phyloP scores from a whole-genome alignment of 2,797 vertebrate genomes.

The Muscicapa striata region DNA sequence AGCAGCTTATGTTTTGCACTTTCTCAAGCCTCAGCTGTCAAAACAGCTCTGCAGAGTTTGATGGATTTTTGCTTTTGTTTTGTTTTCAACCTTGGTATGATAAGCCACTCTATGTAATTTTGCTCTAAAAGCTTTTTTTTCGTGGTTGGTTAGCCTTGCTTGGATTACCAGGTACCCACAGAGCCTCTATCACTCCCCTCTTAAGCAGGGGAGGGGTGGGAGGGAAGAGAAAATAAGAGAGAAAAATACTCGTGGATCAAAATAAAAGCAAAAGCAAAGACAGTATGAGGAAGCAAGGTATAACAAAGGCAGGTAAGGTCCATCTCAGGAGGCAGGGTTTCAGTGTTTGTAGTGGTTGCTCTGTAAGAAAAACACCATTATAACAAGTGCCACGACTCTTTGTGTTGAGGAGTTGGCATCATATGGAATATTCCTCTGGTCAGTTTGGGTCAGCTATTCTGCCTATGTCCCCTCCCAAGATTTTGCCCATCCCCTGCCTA shows the following conservation, averaged over 20 bases:
- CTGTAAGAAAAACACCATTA: neutral
- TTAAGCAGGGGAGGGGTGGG: neutral
- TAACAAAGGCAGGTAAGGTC: neutral
- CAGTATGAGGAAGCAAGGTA: neutral
- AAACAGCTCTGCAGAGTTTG: neutral
- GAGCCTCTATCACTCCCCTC: neutral
- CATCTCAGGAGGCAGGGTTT: neutral
- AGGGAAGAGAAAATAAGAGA: neutral
- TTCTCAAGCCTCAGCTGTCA: neutral
- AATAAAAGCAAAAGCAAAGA: neutral
- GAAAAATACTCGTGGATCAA: neutral
- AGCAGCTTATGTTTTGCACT: neutral
- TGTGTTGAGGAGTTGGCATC: neutral
- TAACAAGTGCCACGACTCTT: rapidly evolving
- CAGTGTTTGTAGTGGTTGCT: neutral
- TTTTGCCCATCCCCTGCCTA: neutral
- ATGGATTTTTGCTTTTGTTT: neutral
- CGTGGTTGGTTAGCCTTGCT: neutral
- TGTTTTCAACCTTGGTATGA: neutral
- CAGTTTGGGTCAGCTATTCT: neutral
- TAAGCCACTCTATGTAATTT: neutral
- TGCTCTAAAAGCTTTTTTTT: neutral
- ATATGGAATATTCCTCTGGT: neutral
- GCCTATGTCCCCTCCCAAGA: neutral
- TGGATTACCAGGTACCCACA: neutral